Percentiles rank a stretch among this genome's conserved stretches.
phyloP scores from a whole-genome alignment of 2,113 vertebrate genomes.

The Heterotilapia buettikoferi region DNA sequence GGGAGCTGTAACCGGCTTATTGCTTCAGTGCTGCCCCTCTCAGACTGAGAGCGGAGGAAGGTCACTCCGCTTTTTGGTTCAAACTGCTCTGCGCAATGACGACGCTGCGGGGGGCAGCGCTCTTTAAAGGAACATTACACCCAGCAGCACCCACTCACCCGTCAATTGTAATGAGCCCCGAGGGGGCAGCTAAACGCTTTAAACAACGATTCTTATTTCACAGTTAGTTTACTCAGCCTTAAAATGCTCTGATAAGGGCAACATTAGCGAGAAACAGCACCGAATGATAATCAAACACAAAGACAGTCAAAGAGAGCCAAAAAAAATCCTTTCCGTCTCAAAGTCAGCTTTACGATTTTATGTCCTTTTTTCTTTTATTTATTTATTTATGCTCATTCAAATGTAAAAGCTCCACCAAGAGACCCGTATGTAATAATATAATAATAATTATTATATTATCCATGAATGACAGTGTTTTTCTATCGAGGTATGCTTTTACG shows the following conservation, averaged over 20 bases:
- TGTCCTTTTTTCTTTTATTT: background rate
- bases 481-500: background rate
- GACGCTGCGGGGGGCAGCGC: constrained; percentile 67
- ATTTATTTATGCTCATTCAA: background rate
- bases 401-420: background rate
- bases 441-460: background rate
- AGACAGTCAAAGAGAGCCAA: background rate
- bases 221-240: background rate
- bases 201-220: background rate
- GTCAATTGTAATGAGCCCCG: background rate
- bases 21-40: constrained; percentile 64
- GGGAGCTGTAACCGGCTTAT: constrained; percentile 55
- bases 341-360: background rate
- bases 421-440: background rate
- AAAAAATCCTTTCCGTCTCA: background rate
- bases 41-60: constrained; percentile 75
- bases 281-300: background rate
- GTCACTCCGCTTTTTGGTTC: constrained; percentile 83
- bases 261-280: background rate
- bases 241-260: background rate
- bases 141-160: background rate
- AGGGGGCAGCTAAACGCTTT: background rate
- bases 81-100: constrained; percentile 84
- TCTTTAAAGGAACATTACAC: constrained; percentile 62
- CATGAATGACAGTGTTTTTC: background rate